Evolutionary conservation across 2,888 invertebrate species (phyloP).

Genomic region (Buathra laborator): DNA sequence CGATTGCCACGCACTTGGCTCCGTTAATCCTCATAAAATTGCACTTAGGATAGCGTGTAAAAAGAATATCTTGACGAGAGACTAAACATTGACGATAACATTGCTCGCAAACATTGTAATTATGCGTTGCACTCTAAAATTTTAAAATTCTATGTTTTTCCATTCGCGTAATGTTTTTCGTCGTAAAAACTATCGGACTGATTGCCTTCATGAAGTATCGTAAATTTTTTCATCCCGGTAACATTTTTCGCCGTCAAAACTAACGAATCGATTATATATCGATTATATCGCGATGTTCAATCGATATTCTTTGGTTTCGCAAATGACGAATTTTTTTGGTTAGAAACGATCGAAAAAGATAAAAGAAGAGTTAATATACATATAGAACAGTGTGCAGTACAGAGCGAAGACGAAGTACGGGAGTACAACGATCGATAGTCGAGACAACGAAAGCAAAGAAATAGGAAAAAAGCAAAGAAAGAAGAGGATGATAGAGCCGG

Average conservation of each 20-base stretch:
- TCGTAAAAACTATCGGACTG: too few relatives aligned
- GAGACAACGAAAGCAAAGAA: conserved; percentile 34
- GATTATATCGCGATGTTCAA: too few relatives aligned
- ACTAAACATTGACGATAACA: not conserved
- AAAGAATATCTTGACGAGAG: not conserved
- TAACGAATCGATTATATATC: too few relatives aligned
- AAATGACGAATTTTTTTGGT: too few relatives aligned
- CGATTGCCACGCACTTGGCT: not conserved
- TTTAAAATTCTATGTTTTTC: too few relatives aligned
- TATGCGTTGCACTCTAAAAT: not conserved
- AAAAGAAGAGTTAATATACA: not conserved
- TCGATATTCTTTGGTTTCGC: too few relatives aligned
- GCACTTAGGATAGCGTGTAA: conserved; percentile 6
- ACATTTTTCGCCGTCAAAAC: too few relatives aligned
- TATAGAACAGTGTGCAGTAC: not conserved
- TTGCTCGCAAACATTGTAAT: not conserved
- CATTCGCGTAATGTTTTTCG: too few relatives aligned
- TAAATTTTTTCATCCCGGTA: too few relatives aligned
- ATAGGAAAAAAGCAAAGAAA: conserved; percentile 13
- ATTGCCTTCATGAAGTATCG: too few relatives aligned
- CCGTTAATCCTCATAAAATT: conserved; percentile 38
- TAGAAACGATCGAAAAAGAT: not conserved
- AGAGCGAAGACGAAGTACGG: conserved; percentile 36
- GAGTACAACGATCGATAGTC: conserved; percentile 51
- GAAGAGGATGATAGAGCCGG: conserved; percentile 7